A percentile compares a stretch with the other conserved stretches of the same genome.
phyloP scores from a whole-genome alignment of 2,113 vertebrate species.

The Podocnemis expansa region DNA sequence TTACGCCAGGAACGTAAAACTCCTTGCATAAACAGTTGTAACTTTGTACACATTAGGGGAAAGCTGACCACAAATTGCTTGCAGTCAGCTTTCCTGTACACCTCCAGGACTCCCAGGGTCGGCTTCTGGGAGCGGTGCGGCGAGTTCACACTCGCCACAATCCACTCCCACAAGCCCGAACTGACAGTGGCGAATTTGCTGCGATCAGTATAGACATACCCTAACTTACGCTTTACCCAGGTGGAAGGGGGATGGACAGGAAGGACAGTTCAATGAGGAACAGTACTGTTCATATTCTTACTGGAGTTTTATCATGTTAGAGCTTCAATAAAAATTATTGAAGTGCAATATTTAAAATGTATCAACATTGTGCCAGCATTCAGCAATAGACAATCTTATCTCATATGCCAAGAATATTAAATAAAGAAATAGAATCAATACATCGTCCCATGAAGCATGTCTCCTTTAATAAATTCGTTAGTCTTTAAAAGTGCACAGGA shows the following conservation, averaged over 20 bases:
- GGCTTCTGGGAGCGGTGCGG: no score
- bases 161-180: no score
- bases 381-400: background rate
- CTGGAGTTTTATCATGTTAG: background rate
- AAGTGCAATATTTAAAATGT: background rate
- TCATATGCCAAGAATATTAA: background rate
- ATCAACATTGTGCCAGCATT: background rate
- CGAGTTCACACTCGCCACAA: no score
- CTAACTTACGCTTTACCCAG: background rate
- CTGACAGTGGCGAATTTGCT: no score
- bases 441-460: background rate
- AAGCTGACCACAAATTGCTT: no score
- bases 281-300: background rate
- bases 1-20: no score
- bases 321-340: background rate
- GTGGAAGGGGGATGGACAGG: background rate
- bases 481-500: no score
- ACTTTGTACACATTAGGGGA: no score
- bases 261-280: background rate
- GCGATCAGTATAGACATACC: no score
- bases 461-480: background rate
- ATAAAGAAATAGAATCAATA: slow-evolving; percentile 7
- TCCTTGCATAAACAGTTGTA: no score
- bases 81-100: no score
- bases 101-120: no score